Base-by-base conservation (phyloP, 2,888 invertebrate species). In the Ligdia adustata region DNA sequence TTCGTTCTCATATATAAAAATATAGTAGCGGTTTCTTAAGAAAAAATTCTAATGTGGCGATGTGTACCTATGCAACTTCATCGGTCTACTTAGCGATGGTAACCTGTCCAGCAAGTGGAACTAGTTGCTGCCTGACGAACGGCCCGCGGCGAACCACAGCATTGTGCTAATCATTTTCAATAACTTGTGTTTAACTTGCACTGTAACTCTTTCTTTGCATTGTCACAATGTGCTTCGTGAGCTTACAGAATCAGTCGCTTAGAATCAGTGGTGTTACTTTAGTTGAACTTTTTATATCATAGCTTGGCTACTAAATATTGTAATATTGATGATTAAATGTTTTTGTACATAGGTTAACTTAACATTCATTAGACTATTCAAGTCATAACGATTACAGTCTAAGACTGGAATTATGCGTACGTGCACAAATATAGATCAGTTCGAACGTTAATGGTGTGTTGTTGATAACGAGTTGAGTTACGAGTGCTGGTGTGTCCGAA, bases 391-490 rank as follows among this genome's bases (percentile, higher is more conserved):
- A n/a, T n/a, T n/a, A n/a, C n/a, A n/a, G 5, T 26, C 31, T 9
- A 27, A 35, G 7, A 15, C 9, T 28, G 11, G 14, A 9, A 26
- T 22, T 39, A 39, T 40, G 13, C 39, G 24, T 26, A 44, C 38
- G 39, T 51, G 38, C 16, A 41, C 42, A 27, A 52, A 57, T 61
- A 61, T 58, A 55, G 59, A 64, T 62, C 60, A 58, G 55, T 62
- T 52, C 57, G 57, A 27, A 61, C 58, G 56, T 62, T 67, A 68
- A 60, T 61, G 66, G 55, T 56, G 63, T 60, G 59, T 49, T 62
- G 58, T 68, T 80, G 82, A 83, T 83, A 82, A 81, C 72, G 64
- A 62, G 67, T 62, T 66, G 69, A 77, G 75, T 85, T 86, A 85
- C 79, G 82, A 87, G 84, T 87, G n/a, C n/a, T n/a, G n/a, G 65